Evolutionary conservation across 2,888 invertebrate genomes (phyloP).

Genomic region (Cheilosia pagana): DNA sequence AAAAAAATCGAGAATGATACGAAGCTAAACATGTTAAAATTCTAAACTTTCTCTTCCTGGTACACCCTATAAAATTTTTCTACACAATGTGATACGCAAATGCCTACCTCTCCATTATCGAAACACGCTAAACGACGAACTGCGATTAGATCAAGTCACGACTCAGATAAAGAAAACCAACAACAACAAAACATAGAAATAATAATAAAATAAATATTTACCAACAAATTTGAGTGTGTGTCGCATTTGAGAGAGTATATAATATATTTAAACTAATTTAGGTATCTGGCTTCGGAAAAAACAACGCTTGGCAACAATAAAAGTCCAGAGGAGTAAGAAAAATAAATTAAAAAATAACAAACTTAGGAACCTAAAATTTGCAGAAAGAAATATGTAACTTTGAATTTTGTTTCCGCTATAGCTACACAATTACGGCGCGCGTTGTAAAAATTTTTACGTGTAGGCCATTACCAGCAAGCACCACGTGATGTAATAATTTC

Average conservation of each 20-base stretch:
- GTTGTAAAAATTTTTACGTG: slow-evolving; percentile 48
- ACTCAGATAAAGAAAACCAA: slow-evolving; percentile 50
- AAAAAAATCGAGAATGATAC: background rate
- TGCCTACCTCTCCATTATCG: slow-evolving; percentile 4
- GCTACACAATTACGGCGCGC: slow-evolving; percentile 37
- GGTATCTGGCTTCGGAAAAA: background rate
- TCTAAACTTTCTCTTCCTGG: background rate
- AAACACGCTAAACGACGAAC: slow-evolving; percentile 52
- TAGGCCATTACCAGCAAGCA: slow-evolving; percentile 49
- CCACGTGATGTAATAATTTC: slow-evolving; percentile 67
- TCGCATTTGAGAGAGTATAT: slow-evolving; percentile 15
- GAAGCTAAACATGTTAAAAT: background rate
- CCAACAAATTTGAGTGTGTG: slow-evolving; percentile 32
- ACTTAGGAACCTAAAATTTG: slow-evolving; percentile 10
- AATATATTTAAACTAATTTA: background rate
- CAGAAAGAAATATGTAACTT: slow-evolving; percentile 10
- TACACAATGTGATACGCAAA: slow-evolving; percentile 33
- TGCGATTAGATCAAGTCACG: slow-evolving; percentile 70
- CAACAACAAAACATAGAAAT: slow-evolving; percentile 20
- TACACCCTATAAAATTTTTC: slow-evolving; percentile 10
- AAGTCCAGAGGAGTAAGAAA: background rate
- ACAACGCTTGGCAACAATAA: slow-evolving; percentile 47
- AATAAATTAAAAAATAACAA: too few relatives aligned
- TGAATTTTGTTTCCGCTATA: slow-evolving; percentile 48
- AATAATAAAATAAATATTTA: slow-evolving; percentile 61